Conservation (phyloP, 2,113 vertebrate species). For the Helogale parvula region DNA sequence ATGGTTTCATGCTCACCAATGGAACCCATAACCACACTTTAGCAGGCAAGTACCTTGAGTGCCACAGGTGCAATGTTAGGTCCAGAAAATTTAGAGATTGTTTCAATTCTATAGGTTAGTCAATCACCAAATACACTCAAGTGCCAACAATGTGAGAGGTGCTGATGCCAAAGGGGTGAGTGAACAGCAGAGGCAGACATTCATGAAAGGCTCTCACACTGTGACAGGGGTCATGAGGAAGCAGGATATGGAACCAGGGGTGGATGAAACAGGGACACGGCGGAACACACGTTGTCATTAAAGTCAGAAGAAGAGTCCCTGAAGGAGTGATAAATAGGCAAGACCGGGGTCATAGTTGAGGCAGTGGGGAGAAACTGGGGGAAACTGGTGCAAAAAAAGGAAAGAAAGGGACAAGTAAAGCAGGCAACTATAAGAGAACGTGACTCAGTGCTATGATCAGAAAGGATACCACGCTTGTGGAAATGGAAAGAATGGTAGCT, state of each 20-base stretch:
- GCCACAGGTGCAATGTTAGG: background rate
- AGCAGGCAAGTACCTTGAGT: background rate
- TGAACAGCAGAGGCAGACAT: background rate
- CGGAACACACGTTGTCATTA: background rate
- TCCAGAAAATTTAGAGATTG: background rate
- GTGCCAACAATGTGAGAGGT: background rate
- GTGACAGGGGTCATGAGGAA: background rate
- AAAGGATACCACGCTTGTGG: background rate
- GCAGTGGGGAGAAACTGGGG: background rate
- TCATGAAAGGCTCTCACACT: background rate
- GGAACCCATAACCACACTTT: background rate
- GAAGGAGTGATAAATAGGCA: background rate
- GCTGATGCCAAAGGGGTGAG: background rate
- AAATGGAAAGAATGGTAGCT: background rate
- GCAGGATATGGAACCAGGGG: background rate
- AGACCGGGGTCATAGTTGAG: background rate
- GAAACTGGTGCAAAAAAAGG: background rate
- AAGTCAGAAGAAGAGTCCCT: background rate
- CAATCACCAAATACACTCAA: background rate
- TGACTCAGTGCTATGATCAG: background rate
- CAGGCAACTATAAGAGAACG: background rate
- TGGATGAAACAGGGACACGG: accelerated
- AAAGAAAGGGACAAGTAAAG: background rate
- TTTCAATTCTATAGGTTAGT: background rate
- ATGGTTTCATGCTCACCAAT: no score